phyloP scores from a whole-genome alignment of 1,140 invertebrate genomes.

The Leucophenga varia region DNA sequence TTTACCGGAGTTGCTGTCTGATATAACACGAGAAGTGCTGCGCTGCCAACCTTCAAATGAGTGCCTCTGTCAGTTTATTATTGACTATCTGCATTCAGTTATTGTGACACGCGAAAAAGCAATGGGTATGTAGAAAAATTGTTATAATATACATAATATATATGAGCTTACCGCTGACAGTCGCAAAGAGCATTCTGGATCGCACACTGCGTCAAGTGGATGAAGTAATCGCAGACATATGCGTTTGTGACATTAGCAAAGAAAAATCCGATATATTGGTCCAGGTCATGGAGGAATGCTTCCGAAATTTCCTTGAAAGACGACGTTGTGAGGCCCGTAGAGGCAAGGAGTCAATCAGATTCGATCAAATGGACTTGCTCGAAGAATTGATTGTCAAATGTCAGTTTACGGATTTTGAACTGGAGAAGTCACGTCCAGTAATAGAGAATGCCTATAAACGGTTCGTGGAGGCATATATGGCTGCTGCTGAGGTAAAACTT shows the following conservation, averaged over 20 bases:
- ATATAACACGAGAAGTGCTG: constrained; percentile 70
- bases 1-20: constrained; percentile 66
- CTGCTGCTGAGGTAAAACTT: constrained; percentile 23
- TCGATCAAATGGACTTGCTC: constrained; percentile 40
- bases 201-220: constrained; percentile 37
- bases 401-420: constrained; percentile 32
- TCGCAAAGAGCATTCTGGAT: constrained; percentile 43
- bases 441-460: constrained; percentile 46
- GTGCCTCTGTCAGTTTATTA: constrained; percentile 65
- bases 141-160: not conserved
- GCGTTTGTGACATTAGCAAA: constrained; percentile 39
- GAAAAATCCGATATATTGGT: constrained; percentile 40
- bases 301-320: constrained; percentile 41
- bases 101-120: constrained; percentile 66
- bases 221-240: constrained; percentile 43
- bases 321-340: constrained; percentile 41
- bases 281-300: constrained; percentile 43
- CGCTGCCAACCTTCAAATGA: constrained; percentile 63
- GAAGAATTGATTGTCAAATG: constrained; percentile 42
- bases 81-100: constrained; percentile 68
- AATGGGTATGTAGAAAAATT: constrained; percentile 22
- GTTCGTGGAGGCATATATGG: constrained; percentile 48
- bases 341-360: constrained; percentile 34
- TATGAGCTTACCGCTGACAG: constrained; percentile 12
- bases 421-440: constrained; percentile 35